Evolutionary conservation across 1,140 invertebrate species (phyloP).

Genomic region (Hyposmocoma kahamanoa): DNA sequence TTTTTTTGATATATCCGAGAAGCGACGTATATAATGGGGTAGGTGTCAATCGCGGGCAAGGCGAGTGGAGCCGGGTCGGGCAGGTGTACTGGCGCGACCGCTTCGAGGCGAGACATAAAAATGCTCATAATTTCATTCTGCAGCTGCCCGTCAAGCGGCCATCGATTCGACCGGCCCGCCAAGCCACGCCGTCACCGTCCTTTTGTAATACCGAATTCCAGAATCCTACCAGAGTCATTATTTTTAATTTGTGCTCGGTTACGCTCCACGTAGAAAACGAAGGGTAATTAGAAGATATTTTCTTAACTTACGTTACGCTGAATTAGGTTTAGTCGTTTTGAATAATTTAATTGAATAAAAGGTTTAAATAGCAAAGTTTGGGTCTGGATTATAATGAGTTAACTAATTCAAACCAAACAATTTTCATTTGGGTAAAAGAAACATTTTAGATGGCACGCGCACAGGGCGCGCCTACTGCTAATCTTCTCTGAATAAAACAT

Average conservation of each 20-base stretch:
- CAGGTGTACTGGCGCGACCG: conserved; percentile 51
- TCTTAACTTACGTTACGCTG: not conserved
- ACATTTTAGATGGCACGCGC: conserved; percentile 42
- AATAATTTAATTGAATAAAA: no score
- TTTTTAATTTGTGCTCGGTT: conserved; percentile 55
- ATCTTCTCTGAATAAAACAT: conserved; percentile 69
- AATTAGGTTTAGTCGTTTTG: conserved; percentile 3
- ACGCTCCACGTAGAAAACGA: conserved; percentile 25
- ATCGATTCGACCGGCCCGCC: conserved; percentile 39
- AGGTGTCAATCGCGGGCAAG: conserved; percentile 65
- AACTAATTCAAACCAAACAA: no score
- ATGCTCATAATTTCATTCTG: conserved; percentile 68
- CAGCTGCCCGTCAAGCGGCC: conserved; percentile 63
- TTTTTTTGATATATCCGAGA: conserved; percentile 43
- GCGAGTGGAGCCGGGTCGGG: conserved; percentile 23
- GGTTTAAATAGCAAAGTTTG: no score
- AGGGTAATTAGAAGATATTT: conserved; percentile 3
- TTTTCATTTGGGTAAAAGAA: no score
- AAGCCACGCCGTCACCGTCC: no score
- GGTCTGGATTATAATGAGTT: no score
- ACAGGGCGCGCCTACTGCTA: conserved; percentile 38
- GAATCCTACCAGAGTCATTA: conserved; percentile 57
- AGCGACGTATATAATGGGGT: conserved; percentile 56
- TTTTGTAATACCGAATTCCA: conserved; percentile 58
- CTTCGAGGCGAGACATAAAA: conserved; percentile 43